Base-by-base conservation (phyloP, 2,888 invertebrate species). In the Drosophila monieri region DNA sequence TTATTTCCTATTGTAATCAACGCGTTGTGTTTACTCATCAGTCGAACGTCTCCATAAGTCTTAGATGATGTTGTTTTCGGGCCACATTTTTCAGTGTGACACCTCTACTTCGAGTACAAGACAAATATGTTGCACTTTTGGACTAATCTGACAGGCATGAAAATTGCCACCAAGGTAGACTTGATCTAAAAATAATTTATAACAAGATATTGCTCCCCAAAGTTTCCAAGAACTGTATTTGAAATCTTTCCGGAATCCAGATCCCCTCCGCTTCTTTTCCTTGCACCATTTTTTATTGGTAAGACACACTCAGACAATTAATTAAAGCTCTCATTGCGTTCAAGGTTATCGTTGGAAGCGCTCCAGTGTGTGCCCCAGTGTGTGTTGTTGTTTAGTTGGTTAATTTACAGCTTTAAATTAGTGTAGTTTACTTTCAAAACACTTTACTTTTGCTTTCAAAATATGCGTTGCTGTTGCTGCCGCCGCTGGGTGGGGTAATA, bases 1-100 rank as follows among this genome's bases (percentile, higher is more conserved):
- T 88, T 87, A 87, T 88, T 87, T 88, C 80, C 88, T 84, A 88
- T 87, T 87, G 88, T 88, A 88, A 88, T 88, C 79, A 85, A 70
- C 74, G 76, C 32, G 39, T 73, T 74, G 73, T 77, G 74, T 78
- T 73, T 80, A 79, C 84, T 77, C 79, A 78, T 84, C 80, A 81
- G 60, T 25, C 35, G 12, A 12, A 30, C 51, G 51, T 58, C 55
- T 48, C 47, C 55, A 43, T 54, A 49, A 21, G 35, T 18, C 47
- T 60, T 53, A 32, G 15, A 51, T 61, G 30, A 23, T 51, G 49
- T 56, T 56, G 48, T 37, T 37, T 30, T 30, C 37, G 25, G 39
- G 46, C 46, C 37, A 43, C 30, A 18, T 15, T 25, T 56, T 9
- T 21, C 48, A 48, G 56, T 68, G 57, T 76, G 69, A 59, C 85